Evolutionary conservation across 2,113 vertebrate species (phyloP).

Genomic region (Gracilinanus agilis): DNA sequence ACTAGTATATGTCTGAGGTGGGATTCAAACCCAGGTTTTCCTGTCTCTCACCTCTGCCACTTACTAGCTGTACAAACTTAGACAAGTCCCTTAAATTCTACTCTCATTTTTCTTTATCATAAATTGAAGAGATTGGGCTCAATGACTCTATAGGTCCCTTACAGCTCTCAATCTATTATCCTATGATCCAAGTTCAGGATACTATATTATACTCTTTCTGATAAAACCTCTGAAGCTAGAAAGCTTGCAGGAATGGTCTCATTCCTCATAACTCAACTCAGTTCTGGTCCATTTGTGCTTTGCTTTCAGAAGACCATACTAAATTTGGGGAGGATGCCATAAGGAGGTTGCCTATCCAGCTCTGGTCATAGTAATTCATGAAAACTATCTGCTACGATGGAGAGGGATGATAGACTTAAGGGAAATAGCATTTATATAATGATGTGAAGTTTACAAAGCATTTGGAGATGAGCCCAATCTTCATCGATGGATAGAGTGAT

Average conservation of each 20-base stretch:
- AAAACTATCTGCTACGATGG: background rate
- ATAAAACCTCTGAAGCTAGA: background rate
- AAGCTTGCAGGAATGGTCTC: background rate
- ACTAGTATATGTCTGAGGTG: background rate
- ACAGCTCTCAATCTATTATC: background rate
- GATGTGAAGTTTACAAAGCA: background rate
- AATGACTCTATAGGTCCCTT: background rate
- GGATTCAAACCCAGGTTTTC: background rate
- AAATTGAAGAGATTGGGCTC: background rate
- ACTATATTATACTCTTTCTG: background rate
- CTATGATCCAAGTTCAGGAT: background rate
- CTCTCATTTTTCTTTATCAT: background rate
- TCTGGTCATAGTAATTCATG: background rate
- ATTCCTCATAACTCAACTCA: too few relatives aligned
- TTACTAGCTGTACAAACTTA: background rate
- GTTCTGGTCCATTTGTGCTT: background rate
- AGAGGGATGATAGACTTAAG: background rate
- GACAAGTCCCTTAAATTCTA: background rate
- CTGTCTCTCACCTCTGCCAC: background rate
- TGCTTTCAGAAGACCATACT: background rate
- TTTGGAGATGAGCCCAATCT: background rate
- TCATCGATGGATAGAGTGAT: background rate
- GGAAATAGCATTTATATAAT: background rate
- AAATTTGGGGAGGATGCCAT: background rate
- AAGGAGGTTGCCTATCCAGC: background rate